These are phyloP conservation scores for Ptychodera flava DNA, from an alignment of 35 echinoderm and acorn worm genomes.

Conservation along the genomic window DNA sequence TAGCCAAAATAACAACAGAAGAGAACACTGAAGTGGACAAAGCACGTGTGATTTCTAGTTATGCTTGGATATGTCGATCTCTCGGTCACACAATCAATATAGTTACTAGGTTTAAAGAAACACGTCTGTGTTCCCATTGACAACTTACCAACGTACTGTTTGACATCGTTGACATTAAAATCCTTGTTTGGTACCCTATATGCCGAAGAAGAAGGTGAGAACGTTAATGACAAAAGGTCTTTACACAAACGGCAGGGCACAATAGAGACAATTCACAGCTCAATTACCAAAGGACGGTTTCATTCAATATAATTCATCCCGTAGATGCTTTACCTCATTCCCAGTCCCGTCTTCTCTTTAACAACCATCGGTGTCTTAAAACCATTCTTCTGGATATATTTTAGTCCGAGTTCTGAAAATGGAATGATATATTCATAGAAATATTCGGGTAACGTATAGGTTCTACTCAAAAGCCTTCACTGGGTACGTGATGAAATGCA, in stretches of 20 bases:
- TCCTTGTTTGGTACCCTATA: conserved; percentile 67
- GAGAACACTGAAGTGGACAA: too few species aligned
- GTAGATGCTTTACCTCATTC: conserved; percentile 41
- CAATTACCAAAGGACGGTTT: conserved; percentile 2
- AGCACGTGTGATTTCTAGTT: too few species aligned
- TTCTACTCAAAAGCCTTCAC: not conserved
- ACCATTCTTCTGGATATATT: conserved; percentile 78
- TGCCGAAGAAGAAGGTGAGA: too few species aligned
- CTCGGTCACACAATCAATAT: too few species aligned
- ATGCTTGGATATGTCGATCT: too few species aligned
- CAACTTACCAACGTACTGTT: conserved; percentile 73
- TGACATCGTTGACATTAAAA: conserved; percentile 90
- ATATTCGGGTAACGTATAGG: not conserved
- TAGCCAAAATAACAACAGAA: too few species aligned
- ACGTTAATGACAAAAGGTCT: not conserved
- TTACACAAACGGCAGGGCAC: not conserved
- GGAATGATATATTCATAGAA: not conserved
- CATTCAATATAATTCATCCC: too few species aligned
- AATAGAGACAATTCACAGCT: not conserved
- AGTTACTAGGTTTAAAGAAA: too few species aligned
- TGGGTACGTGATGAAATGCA: not conserved
- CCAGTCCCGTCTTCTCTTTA: conserved; percentile 44
- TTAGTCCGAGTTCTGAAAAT: conserved; percentile 58
- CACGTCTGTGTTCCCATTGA: too few species aligned
- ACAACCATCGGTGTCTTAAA: conserved; percentile 74